Conservation (phyloP, 2,797 vertebrate species). For the Sebastes nivosus region DNA sequence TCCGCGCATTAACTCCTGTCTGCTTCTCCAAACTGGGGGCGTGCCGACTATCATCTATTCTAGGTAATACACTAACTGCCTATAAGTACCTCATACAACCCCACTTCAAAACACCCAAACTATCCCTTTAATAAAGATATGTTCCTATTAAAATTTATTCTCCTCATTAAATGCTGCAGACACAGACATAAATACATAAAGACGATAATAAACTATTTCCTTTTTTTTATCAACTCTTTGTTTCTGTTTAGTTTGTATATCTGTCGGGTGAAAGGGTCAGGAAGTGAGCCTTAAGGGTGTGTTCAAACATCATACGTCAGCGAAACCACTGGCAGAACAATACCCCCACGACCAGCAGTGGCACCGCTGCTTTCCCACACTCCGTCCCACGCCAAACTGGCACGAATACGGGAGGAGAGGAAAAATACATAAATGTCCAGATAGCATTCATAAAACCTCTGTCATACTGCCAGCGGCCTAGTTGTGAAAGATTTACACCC, state of each 20-base stretch:
- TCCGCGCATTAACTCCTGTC: too few relatives aligned
- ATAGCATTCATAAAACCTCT: constrained; percentile 61
- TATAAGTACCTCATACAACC: too few relatives aligned
- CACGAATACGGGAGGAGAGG: constrained; percentile 32
- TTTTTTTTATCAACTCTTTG: constrained; percentile 13
- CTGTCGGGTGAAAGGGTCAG: constrained; percentile 42
- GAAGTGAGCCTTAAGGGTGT: constrained; percentile 63
- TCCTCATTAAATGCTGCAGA: neutral
- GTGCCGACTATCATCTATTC: too few relatives aligned
- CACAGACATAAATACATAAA: neutral
- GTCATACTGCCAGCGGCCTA: constrained; percentile 32
- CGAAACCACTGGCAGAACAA: constrained; percentile 66
- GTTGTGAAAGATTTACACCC: constrained; percentile 57
- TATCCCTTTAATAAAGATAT: neutral
- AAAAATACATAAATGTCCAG: constrained; percentile 57
- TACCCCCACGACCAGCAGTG: constrained; percentile 45
- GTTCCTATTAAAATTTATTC: neutral
- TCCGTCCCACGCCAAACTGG: constrained; percentile 47
- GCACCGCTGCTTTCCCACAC: constrained; percentile 70
- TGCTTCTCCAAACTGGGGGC: too few relatives aligned
- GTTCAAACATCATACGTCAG: constrained; percentile 61
- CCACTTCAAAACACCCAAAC: too few relatives aligned
- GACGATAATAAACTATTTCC: constrained; percentile 15
- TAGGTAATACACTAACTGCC: too few relatives aligned
- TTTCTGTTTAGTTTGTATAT: constrained; percentile 59